Evolutionary conservation across 2,113 vertebrate genomes (phyloP).

Genomic region (Lycocorax pyrrhopterus): DNA sequence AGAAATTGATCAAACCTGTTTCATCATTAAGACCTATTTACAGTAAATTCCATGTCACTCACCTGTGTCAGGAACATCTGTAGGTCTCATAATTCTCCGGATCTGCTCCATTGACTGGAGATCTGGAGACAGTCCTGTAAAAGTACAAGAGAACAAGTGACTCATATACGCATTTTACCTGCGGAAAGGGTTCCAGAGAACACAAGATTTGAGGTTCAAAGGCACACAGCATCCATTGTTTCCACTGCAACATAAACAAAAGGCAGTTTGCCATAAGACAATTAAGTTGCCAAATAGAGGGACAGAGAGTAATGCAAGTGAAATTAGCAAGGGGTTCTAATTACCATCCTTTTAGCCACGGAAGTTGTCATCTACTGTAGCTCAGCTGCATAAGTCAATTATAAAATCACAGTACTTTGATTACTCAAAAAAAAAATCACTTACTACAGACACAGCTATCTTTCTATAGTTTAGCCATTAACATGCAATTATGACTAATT

Average conservation of each 20-base stretch:
- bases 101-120: conserved; percentile 96
- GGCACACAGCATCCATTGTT: not conserved
- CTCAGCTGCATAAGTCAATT: not conserved
- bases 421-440: not conserved
- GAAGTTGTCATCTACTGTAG: not conserved
- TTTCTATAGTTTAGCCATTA: not conserved
- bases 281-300: not conserved
- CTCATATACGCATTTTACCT: not conserved
- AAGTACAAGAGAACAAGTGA: conserved; percentile 24
- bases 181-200: not conserved
- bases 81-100: conserved; percentile 94
- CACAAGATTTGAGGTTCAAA: not conserved
- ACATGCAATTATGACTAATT: not conserved
- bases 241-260: not conserved
- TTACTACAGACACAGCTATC: not conserved
- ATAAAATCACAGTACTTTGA: not conserved
- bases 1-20: not conserved
- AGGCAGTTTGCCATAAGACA: not conserved
- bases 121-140: conserved; percentile 89
- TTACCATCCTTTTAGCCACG: not conserved
- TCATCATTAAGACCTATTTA: not conserved
- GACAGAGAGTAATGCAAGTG: not conserved
- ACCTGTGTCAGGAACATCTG: conserved; percentile 96
- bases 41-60: not conserved
- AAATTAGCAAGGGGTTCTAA: not conserved